phyloP scores from a whole-genome alignment of 2,797 vertebrate genomes.

The Scyliorhinus canicula region DNA sequence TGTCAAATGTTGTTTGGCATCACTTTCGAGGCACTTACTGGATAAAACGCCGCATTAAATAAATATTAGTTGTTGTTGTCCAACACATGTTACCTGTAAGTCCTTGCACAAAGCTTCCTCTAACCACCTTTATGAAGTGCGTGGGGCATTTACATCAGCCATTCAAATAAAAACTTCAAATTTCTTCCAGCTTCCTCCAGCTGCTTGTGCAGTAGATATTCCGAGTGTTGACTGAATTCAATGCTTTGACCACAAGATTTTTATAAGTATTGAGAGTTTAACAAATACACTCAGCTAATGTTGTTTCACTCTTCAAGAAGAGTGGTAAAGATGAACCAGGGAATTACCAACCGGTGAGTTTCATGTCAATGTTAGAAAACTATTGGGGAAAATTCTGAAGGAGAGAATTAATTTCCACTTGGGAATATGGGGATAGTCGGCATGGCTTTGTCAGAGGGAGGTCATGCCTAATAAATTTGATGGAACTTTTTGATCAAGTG shows the following conservation, averaged over 20 bases:
- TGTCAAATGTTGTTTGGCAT: neutral
- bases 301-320: too few relatives aligned
- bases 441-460: too few relatives aligned
- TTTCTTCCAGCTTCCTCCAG: neutral
- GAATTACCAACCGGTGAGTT: too few relatives aligned
- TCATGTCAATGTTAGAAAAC: too few relatives aligned
- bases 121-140: neutral
- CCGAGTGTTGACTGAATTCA: neutral
- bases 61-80: neutral
- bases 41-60: neutral
- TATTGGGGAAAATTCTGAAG: too few relatives aligned
- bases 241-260: neutral
- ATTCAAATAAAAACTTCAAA: neutral
- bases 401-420: too few relatives aligned
- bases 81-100: neutral
- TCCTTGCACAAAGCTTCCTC: neutral
- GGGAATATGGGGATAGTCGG: too few relatives aligned
- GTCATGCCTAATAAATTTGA: too few relatives aligned
- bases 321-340: too few relatives aligned
- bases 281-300: neutral
- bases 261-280: constrained; percentile 7
- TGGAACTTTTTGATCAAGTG: too few relatives aligned
- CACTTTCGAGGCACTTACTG: neutral
- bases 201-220: neutral
- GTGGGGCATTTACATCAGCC: neutral